Evolutionary conservation across 1,140 invertebrate genomes (phyloP), one percentile per base, ranked within the genome.

Genomic region (Drosophila orena): DNA sequence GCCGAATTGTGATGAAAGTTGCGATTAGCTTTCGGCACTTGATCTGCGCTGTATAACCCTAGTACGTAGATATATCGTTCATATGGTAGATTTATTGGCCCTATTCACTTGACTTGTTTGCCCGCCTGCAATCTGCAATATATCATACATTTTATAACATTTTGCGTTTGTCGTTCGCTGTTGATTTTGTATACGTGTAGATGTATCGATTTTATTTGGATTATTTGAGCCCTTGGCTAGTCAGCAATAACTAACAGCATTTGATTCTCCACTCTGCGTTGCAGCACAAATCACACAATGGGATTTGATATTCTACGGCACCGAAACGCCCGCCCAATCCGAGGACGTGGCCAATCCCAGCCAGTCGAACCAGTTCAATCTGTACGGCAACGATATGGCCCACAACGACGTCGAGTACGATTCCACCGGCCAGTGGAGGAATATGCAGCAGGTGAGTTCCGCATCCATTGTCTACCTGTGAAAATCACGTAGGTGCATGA

Each of bases 301-400:
- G 96, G 94, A 95, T 80, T 92, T 97, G 73, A 95, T 96, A 76
- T 94, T 97, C 92, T 96, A 97, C 91, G 96, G 96, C 24, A 97
- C 96, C 11, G 94, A 95, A 62, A 93, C 93, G 3, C 94, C 94
- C n/a, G 93, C 94, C 14, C 94, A 94, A 62, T 93, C 93, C 20
- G 91, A 93, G 54, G 93, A 94, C 49, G 91, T 83, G 15, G 89
- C 90, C 22, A 71, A 81, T 44, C 58, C 75, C 44, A 74, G 72
- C 44, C 56, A 71, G 24, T 17, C 44, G 14, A 52, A 50, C 17
- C 71, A 84, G 70, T 88, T 85, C 50, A 64, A 73, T 49, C 37
- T 69, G 34, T 91, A 75, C 5, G 77, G 68, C 58, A 75, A 81
- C 53, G 91, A 91, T 30, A 76, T 91, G 74, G 88, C 72, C 12